Percentiles rank a stretch among this genome's conserved stretches.
Evolutionary conservation across 2,888 invertebrate species (phyloP).

Genomic region (Pogonocherus hispidulus): DNA sequence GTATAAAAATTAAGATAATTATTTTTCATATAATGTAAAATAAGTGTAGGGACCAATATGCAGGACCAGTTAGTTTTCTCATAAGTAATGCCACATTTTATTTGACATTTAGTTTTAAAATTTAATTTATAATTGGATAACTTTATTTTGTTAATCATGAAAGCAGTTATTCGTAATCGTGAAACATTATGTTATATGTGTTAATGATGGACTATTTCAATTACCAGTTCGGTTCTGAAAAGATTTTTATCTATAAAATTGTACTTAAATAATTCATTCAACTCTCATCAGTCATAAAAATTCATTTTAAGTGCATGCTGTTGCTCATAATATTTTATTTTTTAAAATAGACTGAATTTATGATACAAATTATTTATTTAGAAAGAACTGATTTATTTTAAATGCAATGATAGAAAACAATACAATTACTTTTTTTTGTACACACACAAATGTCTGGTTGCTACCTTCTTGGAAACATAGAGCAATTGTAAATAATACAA

Average conservation of each 20-base stretch:
- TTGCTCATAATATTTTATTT: constrained; percentile 50
- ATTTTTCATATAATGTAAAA: no score
- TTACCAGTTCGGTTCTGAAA: constrained; percentile 8
- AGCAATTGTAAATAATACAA: constrained; percentile 40
- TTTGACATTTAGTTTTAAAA: no score
- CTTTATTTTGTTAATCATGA: no score
- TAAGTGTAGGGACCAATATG: no score
- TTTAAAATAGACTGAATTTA: constrained; percentile 63
- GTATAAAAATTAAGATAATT: no score
- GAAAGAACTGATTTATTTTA: constrained; percentile 63
- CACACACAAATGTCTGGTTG: constrained; percentile 46
- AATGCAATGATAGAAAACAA: constrained; percentile 47
- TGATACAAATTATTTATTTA: constrained; percentile 61
- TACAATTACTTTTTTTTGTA: constrained; percentile 27
- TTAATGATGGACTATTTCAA: background rate
- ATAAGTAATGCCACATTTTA: no score
- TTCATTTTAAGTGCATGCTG: constrained; percentile 43
- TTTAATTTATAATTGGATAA: no score
- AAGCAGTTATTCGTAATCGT: no score
- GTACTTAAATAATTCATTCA: constrained; percentile 36
- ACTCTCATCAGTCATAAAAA: constrained; percentile 36
- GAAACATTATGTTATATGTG: no score
- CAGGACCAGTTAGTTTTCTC: no score
- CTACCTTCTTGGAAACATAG: constrained; percentile 35
- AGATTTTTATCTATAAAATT: constrained; percentile 34